Percentiles rank a stretch among this genome's conserved stretches.
These are phyloP conservation scores for Lithophane semibrunnea DNA, from an alignment of 2,888 invertebrate genomes.

Conservation along the genomic window DNA sequence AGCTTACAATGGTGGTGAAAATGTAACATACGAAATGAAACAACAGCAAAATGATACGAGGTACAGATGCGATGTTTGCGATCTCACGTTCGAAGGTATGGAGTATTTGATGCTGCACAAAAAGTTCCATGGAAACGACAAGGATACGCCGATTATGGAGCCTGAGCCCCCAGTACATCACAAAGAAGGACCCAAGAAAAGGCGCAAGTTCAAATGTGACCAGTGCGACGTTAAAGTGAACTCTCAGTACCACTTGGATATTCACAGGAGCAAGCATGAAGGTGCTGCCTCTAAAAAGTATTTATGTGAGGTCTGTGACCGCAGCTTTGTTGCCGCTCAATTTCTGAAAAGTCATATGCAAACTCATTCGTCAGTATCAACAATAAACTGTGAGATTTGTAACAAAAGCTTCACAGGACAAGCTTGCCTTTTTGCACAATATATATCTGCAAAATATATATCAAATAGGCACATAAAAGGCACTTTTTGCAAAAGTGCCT, in stretches of 20 bases:
- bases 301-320: conserved; percentile 86
- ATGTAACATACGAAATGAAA: conserved; percentile 82
- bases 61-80: conserved; percentile 86
- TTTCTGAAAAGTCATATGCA: conserved; percentile 89
- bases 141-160: conserved; percentile 81
- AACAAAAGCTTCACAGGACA: conserved; percentile 86
- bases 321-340: conserved; percentile 87
- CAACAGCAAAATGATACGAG: conserved; percentile 78
- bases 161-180: conserved; percentile 72
- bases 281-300: conserved; percentile 85
- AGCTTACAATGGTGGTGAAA: conserved; percentile 82
- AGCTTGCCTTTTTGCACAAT: too few relatives aligned
- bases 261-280: conserved; percentile 87
- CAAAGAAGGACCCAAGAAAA: conserved; percentile 84
- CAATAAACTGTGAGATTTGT: conserved; percentile 88
- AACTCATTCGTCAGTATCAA: conserved; percentile 84
- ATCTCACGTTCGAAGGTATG: conserved; percentile 86
- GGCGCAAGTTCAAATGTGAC: conserved; percentile 87
- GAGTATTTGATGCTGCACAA: conserved; percentile 87
- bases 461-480: too few relatives aligned
- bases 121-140: conserved; percentile 87
- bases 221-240: conserved; percentile 88
- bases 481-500: too few relatives aligned
- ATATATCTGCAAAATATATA: too few relatives aligned
- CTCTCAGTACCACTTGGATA: conserved; percentile 87